phyloP scores from a whole-genome alignment of 2,888 invertebrate species.

The Cotesia congregata region DNA sequence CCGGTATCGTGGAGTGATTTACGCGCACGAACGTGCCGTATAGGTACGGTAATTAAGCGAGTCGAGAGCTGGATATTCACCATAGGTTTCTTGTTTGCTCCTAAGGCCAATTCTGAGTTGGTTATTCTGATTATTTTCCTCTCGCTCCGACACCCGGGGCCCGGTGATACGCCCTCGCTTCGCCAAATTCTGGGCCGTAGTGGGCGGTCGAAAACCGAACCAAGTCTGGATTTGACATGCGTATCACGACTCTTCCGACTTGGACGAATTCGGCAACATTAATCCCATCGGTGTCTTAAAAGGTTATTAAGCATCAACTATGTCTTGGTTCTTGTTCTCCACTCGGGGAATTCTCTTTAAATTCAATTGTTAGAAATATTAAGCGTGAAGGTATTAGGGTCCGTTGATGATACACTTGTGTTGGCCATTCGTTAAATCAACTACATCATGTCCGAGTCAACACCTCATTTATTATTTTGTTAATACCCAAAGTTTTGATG shows the following conservation, averaged over 20 bases:
- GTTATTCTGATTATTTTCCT: slow-evolving; percentile 15
- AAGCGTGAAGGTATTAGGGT: no score
- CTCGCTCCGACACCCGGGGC: slow-evolving; percentile 16
- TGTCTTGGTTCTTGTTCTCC: no score
- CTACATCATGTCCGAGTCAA: background rate
- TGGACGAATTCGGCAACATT: slow-evolving; percentile 17
- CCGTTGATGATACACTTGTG: background rate
- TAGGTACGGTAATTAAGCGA: slow-evolving; percentile 66
- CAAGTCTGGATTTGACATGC: slow-evolving; percentile 62
- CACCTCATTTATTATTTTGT: background rate
- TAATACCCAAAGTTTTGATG: background rate
- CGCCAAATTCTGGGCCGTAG: slow-evolving; percentile 44
- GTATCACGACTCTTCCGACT: slow-evolving; percentile 64
- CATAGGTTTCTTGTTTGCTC: slow-evolving; percentile 28
- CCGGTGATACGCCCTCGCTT: slow-evolving; percentile 22
- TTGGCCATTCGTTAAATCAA: background rate
- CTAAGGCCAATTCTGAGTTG: slow-evolving; percentile 1
- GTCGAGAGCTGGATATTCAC: slow-evolving; percentile 42
- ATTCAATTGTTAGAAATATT: slow-evolving; percentile 10
- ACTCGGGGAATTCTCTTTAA: background rate
- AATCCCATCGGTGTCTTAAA: slow-evolving; percentile 17
- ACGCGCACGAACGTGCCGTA: slow-evolving; percentile 64
- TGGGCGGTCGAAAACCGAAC: slow-evolving; percentile 60
- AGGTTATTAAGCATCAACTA: slow-evolving; percentile 5
- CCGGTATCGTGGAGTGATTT: slow-evolving; percentile 63